These are phyloP conservation scores for Poeciliopsis prolifica DNA, from an alignment of 2,113 vertebrate species.

Conservation along the genomic window DNA sequence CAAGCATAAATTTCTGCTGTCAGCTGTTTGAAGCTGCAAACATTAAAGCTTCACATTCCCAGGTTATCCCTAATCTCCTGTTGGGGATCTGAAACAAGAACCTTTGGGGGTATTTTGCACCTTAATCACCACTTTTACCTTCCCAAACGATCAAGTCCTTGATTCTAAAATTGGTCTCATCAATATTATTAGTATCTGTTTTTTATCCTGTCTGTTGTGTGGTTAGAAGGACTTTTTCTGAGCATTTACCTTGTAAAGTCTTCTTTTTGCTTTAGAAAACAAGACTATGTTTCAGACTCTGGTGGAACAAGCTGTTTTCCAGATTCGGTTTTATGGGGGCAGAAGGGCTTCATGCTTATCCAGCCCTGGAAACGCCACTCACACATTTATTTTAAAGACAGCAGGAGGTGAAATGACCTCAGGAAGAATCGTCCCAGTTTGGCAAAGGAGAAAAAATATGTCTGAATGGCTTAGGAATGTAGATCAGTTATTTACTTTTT, in stretches of 20 bases:
- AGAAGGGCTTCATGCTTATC: background rate
- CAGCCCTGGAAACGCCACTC: background rate
- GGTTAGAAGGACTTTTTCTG: too few relatives aligned
- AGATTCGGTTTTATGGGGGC: background rate
- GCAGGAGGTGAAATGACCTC: background rate
- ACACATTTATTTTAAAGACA: background rate
- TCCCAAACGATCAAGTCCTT: background rate
- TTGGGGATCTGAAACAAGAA: background rate
- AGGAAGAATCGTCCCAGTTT: too few relatives aligned
- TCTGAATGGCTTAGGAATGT: too few relatives aligned
- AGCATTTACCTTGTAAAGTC: too few relatives aligned
- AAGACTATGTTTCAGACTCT: background rate
- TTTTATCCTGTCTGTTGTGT: too few relatives aligned
- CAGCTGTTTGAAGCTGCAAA: background rate
- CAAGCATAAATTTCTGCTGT: background rate
- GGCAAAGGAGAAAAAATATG: too few relatives aligned
- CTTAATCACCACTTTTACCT: background rate
- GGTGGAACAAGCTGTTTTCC: background rate
- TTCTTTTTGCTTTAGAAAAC: too few relatives aligned
- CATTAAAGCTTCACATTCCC: background rate
- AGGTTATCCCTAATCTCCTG: background rate
- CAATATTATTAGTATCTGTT: background rate
- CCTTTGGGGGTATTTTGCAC: background rate
- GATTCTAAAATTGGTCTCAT: background rate
- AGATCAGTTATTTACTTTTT: too few relatives aligned